Evolutionary conservation across 2,113 vertebrate genomes (phyloP).

Genomic region (Myotis davidii): DNA sequence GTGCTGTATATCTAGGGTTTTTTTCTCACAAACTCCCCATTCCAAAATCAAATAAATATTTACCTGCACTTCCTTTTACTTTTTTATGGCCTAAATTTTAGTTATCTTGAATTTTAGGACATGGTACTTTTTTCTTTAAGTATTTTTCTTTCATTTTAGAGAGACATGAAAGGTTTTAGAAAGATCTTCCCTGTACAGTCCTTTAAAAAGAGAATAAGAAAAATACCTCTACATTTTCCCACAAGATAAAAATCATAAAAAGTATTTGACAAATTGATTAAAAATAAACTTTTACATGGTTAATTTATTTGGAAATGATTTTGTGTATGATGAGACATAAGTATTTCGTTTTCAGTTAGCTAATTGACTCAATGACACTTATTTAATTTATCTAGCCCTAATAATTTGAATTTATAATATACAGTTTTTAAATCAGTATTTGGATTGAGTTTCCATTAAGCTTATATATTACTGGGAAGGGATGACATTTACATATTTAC

Average conservation of each 20-base stretch:
- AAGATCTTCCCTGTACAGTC: background rate
- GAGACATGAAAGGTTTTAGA: background rate
- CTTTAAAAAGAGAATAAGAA: background rate
- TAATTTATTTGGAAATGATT: slow-evolving; percentile 35
- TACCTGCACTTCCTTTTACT: background rate
- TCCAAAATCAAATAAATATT: background rate
- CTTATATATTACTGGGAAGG: background rate
- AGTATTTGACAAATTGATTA: background rate
- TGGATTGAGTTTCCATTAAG: background rate
- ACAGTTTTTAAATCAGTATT: background rate
- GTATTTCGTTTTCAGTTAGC: background rate
- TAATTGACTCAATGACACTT: background rate
- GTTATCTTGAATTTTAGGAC: background rate
- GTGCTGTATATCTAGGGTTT: background rate
- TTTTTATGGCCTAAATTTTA: background rate
- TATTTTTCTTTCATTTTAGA: background rate
- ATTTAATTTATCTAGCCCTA: background rate
- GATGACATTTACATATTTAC: background rate
- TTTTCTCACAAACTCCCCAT: background rate
- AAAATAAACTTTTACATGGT: background rate
- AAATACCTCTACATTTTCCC: background rate
- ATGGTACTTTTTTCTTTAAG: background rate
- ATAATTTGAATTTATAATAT: background rate
- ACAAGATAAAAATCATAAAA: background rate
- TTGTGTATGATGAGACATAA: background rate